phyloP scores from a whole-genome alignment of 2,797 vertebrate genomes.

The Sebastes melanostomus region DNA sequence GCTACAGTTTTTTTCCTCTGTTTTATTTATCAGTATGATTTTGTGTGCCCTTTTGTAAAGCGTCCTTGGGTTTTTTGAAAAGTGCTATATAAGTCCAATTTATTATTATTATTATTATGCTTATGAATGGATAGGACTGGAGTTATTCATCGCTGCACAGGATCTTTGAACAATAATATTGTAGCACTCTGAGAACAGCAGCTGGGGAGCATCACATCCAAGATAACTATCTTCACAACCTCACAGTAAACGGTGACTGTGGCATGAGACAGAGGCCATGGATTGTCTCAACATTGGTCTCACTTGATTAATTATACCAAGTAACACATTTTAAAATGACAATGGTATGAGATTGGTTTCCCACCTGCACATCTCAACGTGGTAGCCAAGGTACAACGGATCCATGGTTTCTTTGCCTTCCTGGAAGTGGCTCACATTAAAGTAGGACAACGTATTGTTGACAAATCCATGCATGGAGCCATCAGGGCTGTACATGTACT shows the following conservation, averaged over 20 bases:
- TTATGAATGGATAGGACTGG: too few species aligned
- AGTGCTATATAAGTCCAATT: too few species aligned
- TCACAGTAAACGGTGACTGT: background rate
- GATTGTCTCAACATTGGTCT: background rate
- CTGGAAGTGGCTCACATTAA: slow-evolving; percentile 97
- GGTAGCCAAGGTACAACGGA: slow-evolving; percentile 85
- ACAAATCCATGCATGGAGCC: slow-evolving; percentile 98
- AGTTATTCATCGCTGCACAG: background rate
- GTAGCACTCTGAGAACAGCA: too few species aligned
- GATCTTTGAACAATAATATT: background rate
- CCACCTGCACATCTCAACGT: slow-evolving; percentile 95
- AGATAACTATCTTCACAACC: too few species aligned
- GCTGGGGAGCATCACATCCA: too few species aligned
- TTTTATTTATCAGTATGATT: too few species aligned
- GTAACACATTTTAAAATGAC: background rate
- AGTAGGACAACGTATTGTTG: slow-evolving; percentile 96
- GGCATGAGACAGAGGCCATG: background rate
- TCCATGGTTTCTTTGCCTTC: slow-evolving; percentile 88
- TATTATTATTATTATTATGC: too few species aligned
- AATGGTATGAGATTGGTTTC: background rate
- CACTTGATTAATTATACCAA: background rate
- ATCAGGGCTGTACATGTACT: slow-evolving; percentile 96
- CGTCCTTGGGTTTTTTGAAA: too few species aligned
- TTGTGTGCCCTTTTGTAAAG: too few species aligned
- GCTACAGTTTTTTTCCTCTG: too few species aligned